phyloP scores from a whole-genome alignment of 2,113 vertebrate species.

The Nematolebias whitei region DNA sequence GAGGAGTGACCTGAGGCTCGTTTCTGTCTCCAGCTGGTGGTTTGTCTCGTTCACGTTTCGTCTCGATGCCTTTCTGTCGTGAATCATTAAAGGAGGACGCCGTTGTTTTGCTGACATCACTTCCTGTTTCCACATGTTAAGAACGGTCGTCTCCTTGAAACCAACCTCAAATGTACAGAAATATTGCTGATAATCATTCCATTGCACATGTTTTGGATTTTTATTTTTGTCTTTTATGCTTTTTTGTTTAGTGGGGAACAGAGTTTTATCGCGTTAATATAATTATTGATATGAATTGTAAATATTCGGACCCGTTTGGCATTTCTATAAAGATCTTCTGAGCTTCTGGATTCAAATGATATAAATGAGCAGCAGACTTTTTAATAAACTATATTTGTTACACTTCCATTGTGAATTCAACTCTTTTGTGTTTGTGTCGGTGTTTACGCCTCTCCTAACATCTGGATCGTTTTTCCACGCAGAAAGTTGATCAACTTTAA shows the following conservation, averaged over 20 bases:
- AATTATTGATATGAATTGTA: constrained; percentile 82
- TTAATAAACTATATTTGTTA: constrained; percentile 99
- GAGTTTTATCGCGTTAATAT: constrained; percentile 66
- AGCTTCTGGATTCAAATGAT: constrained; percentile 86
- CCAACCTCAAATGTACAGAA: constrained; percentile 78
- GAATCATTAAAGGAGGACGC: constrained; percentile 31
- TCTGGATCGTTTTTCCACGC: too few relatives aligned
- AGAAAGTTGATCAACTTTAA: too few relatives aligned
- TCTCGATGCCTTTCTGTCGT: not conserved
- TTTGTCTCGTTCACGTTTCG: too few relatives aligned
- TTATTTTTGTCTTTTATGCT: constrained; percentile 76
- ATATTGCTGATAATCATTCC: constrained; percentile 83
- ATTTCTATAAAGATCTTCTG: constrained; percentile 88
- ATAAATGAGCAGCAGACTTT: constrained; percentile 95
- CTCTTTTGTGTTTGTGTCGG: too few relatives aligned
- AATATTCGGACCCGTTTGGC: constrained; percentile 85
- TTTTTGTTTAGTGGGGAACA: constrained; percentile 76
- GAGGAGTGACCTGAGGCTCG: too few relatives aligned
- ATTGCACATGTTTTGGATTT: constrained; percentile 76
- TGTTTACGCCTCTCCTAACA: too few relatives aligned
- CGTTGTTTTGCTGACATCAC: not conserved
- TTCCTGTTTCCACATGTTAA: too few relatives aligned
- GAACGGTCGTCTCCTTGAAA: constrained; percentile 57
- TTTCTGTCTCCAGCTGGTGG: too few relatives aligned
- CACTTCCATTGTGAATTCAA: constrained; percentile 98